Base-by-base conservation (phyloP, 1,140 invertebrate genomes). In the Zaprionus ghesquierei region DNA sequence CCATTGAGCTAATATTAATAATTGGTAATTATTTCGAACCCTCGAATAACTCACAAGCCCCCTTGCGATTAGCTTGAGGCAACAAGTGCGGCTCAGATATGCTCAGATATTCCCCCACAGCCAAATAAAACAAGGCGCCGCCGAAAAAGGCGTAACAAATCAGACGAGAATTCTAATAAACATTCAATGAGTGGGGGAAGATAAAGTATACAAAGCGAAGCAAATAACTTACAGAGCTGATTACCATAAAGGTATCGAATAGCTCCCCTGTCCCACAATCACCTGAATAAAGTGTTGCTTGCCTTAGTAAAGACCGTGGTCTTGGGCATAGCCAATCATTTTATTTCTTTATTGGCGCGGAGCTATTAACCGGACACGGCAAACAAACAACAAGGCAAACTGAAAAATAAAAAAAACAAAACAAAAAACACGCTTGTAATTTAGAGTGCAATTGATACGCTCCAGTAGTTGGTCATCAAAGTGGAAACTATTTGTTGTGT, bases 271-370 rank as follows among this genome's bases (percentile, higher is more conserved):
- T 12, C 33, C 5, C 22, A 22, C 22, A 6, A 29, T 6, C 20
- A 8, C 23, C 27, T 15, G 5, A 27, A 27, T 12, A 50, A 61
- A 41, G 55, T 60, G 62, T 71, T 71, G 61, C 68, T 55, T 41
- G 41, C 18, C 50, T 23, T n/a, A n/a, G n/a, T n/a, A n/a, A n/a
- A n/a, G n/a, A n/a, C n/a, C n/a, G n/a, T n/a, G n/a, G n/a, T n/a
- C n/a, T n/a, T n/a, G n/a, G n/a, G n/a, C n/a, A n/a, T n/a, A n/a
- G n/a, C n/a, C n/a, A n/a, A n/a, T n/a, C 81, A 90, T 86, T 90
- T 85, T 90, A 86, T 86, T 86, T 81, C 79, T 76, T 77, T 80
- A 81, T 76, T 50, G 62, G 33, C 53, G 22, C 33, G 50, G 77
- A 81, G 76, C 71, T 77, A 69, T 65, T 75, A 77, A 58, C 77